Conservation (phyloP, 2,888 invertebrate species). For the Sialis fuliginosa region DNA sequence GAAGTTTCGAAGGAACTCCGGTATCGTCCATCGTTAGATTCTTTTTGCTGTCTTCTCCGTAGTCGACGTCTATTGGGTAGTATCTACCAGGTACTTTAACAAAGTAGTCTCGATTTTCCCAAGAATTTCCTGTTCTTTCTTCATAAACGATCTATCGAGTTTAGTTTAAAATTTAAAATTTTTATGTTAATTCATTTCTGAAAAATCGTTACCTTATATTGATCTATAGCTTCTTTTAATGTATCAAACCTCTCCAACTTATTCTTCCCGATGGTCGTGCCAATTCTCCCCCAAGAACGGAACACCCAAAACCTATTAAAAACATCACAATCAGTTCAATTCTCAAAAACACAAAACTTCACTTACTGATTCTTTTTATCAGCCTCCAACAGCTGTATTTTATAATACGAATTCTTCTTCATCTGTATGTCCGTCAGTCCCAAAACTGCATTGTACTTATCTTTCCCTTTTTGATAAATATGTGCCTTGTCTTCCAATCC, state of each 20-base stretch:
- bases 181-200: constrained; percentile 9
- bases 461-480: constrained; percentile 41
- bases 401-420: constrained; percentile 88
- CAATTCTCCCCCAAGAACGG: constrained; percentile 92
- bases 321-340: not conserved
- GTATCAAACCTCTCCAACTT: constrained; percentile 35
- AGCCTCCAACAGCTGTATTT: constrained; percentile 71
- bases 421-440: constrained; percentile 70
- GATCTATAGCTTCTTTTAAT: constrained; percentile 35
- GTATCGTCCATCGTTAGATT: constrained; percentile 23
- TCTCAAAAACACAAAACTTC: not conserved
- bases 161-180: not conserved
- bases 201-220: constrained; percentile 43
- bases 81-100: constrained; percentile 50
- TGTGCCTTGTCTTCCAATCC: constrained; percentile 61
- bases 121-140: constrained; percentile 75
- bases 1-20: constrained; percentile 42
- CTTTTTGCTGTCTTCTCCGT: constrained; percentile 21
- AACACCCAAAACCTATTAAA: constrained; percentile 54
- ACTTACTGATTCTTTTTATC: constrained; percentile 42
- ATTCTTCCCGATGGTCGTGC: constrained; percentile 73
- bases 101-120: constrained; percentile 49
- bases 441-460: constrained; percentile 62
- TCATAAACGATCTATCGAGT: constrained; percentile 16
- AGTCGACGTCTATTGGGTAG: constrained; percentile 82